These are phyloP conservation scores for Semnornis frantzii DNA, from an alignment of 2,113 vertebrate species.

Conservation along the genomic window DNA sequence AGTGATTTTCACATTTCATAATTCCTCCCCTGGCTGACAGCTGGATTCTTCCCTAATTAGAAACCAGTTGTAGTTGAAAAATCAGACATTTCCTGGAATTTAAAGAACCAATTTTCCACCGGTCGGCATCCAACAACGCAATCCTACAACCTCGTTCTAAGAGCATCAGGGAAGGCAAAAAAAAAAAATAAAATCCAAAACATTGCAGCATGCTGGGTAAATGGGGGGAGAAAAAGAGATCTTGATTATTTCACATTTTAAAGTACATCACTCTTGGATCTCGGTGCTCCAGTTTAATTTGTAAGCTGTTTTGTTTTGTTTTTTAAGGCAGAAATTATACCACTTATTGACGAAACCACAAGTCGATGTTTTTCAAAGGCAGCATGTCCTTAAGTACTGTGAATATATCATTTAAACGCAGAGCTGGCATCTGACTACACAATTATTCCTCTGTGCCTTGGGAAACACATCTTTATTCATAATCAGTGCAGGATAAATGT, in stretches of 20 bases:
- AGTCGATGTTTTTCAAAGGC: neutral
- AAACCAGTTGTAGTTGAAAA: conserved; percentile 61
- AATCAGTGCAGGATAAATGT: neutral
- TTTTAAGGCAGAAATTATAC: neutral
- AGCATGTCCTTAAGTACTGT: neutral
- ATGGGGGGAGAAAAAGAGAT: neutral
- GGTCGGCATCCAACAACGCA: conserved; percentile 29
- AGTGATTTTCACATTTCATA: conserved; percentile 55
- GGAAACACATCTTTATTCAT: neutral
- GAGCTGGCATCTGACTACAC: neutral
- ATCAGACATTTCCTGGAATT: conserved; percentile 69
- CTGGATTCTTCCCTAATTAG: conserved; percentile 67
- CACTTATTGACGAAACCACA: neutral
- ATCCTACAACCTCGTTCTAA: neutral
- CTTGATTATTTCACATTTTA: neutral
- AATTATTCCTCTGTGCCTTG: neutral
- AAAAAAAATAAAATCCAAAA: neutral
- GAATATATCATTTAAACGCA: neutral
- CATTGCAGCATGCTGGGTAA: neutral
- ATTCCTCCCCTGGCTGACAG: conserved; percentile 57
- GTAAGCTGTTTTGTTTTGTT: neutral
- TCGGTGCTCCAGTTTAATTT: neutral
- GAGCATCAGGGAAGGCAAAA: neutral
- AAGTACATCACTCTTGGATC: neutral
- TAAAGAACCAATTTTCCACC: conserved; percentile 49